Evolutionary conservation across 1,140 invertebrate genomes (phyloP), one percentile per base, ranked within the genome.

Genomic region (Diachasmimorpha longicaudata): DNA sequence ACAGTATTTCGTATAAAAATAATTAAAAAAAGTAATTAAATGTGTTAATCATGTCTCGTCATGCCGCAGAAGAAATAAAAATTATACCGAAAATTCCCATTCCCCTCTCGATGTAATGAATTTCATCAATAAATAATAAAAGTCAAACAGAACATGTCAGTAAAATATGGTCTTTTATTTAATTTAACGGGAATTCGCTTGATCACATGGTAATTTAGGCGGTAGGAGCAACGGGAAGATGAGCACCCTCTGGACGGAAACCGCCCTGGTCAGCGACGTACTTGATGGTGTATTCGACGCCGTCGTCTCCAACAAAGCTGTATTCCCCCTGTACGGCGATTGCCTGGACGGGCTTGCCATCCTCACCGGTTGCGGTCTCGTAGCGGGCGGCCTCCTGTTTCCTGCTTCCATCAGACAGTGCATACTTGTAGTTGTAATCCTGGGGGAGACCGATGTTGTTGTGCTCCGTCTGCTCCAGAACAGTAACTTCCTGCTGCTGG

Each of bases 251-350:
- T 3, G 92, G 89, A 39, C 90, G 90, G 88, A 89, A 93, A 4
- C 92, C 92, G 70, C 91, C 91, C 82, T 92, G 91, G 76, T 92
- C 91, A 31, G 93, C 92, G n/a, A 90, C 85, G 81, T 94, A 95
- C 31, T 90, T 87, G 55, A 94, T 86, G 2, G 86, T 88, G 79
- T 92, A 91, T 0, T 82, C 85, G 4, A 91, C 85, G 82, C 93
- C 92, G 44, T 91, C 90, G 5, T 90, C 91, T 13, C 72, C 75
- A 3, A 91, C 88, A 85, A 91, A 94, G 73, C 89, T 90, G 88
- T 92, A 93, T 16, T 89, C 90, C 11, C 93, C 93, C 70, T 89
- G 89, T 1, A 93, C 91, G 0, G 86, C 87, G 5, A 92, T 84
- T 4, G 89, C 89, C 71, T 23, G 58, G 23, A 63, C 37, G 21